phyloP scores from a whole-genome alignment of 2,888 invertebrate genomes.

The Onthophagus sagittarius region DNA sequence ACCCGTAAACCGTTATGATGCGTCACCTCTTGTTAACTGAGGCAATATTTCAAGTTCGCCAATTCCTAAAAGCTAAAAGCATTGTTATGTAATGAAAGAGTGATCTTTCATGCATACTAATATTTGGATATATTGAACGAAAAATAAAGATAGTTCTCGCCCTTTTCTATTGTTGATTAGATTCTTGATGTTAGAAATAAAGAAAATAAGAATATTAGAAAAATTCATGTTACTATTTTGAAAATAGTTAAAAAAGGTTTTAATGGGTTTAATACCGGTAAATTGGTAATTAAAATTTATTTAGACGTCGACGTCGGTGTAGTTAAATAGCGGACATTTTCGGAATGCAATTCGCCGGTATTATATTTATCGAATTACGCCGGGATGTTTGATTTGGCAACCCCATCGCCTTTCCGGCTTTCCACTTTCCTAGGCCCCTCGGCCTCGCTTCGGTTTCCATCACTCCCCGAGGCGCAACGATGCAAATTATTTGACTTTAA shows the following conservation, averaged over 20 bases:
- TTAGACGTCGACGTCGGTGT: not conserved
- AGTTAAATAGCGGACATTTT: not conserved
- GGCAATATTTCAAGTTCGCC: not conserved
- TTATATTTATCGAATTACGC: constrained; percentile 11
- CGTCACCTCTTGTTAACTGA: not conserved
- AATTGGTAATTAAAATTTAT: constrained; percentile 2
- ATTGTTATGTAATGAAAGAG: no score
- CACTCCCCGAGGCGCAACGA: not conserved
- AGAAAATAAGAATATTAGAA: not conserved
- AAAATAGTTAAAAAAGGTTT: not conserved
- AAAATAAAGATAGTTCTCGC: no score
- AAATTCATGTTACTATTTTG: not conserved
- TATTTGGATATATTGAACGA: not conserved
- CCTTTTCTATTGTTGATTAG: no score
- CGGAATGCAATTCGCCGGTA: not conserved
- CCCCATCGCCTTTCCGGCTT: constrained; percentile 10
- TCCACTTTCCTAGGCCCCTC: not conserved
- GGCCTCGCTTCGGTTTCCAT: not conserved
- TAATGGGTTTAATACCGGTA: not conserved
- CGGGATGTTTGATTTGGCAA: constrained; percentile 8
- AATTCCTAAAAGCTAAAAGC: not conserved
- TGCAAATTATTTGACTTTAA: not conserved
- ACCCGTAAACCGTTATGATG: not conserved
- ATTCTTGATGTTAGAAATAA: no score
- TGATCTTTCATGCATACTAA: not conserved